Evolutionary conservation across 2,113 vertebrate species (phyloP).

Genomic region (Actinemys pallida): DNA sequence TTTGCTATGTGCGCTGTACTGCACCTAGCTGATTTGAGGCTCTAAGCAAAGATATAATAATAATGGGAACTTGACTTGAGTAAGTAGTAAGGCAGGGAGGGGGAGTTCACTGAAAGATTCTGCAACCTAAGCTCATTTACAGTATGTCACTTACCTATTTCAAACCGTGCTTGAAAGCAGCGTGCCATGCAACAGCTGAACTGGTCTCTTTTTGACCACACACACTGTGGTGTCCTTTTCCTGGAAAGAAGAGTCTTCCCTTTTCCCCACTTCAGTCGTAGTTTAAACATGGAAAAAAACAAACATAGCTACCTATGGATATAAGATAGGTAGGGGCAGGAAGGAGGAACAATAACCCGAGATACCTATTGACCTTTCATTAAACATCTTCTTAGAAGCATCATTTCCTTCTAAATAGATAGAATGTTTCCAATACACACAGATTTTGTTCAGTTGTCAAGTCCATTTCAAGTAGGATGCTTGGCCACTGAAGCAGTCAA

Average conservation of each 20-base stretch:
- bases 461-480: fast-evolving
- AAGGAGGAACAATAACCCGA: background rate
- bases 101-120: background rate
- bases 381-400: background rate
- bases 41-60: background rate
- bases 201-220: background rate
- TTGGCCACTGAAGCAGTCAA: background rate
- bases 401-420: background rate
- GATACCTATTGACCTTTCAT: background rate
- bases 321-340: background rate
- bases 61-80: background rate
- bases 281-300: background rate
- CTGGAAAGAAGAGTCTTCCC: background rate
- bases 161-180: background rate
- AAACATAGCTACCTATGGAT: background rate
- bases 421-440: background rate
- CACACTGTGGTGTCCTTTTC: background rate
- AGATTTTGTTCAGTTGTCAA: background rate
- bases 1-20: background rate
- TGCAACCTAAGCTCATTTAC: background rate
- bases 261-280: background rate
- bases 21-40: background rate
- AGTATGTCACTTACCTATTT: background rate
- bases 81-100: background rate
- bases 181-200: background rate